Evolutionary conservation across 1,140 invertebrate genomes (phyloP).

Genomic region (Laupala kohalensis): DNA sequence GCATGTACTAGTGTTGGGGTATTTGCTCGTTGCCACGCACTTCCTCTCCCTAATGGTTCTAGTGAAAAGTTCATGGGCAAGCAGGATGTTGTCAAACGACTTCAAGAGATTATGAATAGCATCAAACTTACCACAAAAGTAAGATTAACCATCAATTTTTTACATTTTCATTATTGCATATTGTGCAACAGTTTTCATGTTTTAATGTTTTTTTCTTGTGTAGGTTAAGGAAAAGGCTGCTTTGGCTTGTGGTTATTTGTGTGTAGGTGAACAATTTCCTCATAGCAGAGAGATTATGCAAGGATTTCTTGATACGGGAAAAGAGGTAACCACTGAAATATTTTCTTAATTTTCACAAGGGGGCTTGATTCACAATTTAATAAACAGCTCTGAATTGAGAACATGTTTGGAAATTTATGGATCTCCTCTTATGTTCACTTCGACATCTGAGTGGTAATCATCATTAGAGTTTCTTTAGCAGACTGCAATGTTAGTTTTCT

Average conservation of each 20-base stretch:
- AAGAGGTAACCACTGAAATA: conserved; percentile 39
- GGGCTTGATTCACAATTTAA: too few species aligned
- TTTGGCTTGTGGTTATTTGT: conserved; percentile 55
- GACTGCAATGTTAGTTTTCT: too few species aligned
- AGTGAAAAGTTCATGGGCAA: conserved; percentile 34
- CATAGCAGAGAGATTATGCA: conserved; percentile 52
- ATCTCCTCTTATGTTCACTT: too few species aligned
- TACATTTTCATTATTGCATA: background rate
- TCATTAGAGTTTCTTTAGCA: too few species aligned
- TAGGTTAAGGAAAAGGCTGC: conserved; percentile 58
- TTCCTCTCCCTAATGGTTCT: conserved; percentile 44
- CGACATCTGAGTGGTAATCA: too few species aligned
- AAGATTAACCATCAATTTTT: background rate
- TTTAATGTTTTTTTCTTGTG: conserved; percentile 16
- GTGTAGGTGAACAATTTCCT: conserved; percentile 60
- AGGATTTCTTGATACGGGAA: conserved; percentile 54
- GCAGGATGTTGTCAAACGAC: conserved; percentile 39
- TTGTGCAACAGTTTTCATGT: background rate
- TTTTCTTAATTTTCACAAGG: background rate
- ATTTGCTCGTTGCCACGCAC: conserved; percentile 45
- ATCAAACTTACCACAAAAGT: conserved; percentile 20
- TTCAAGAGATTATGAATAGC: conserved; percentile 41
- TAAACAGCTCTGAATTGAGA: too few species aligned
- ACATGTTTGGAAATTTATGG: too few species aligned
- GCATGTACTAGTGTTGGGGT: conserved; percentile 53